Conservation (phyloP, 2,797 vertebrate species). For the Podarcis lilfordi region DNA sequence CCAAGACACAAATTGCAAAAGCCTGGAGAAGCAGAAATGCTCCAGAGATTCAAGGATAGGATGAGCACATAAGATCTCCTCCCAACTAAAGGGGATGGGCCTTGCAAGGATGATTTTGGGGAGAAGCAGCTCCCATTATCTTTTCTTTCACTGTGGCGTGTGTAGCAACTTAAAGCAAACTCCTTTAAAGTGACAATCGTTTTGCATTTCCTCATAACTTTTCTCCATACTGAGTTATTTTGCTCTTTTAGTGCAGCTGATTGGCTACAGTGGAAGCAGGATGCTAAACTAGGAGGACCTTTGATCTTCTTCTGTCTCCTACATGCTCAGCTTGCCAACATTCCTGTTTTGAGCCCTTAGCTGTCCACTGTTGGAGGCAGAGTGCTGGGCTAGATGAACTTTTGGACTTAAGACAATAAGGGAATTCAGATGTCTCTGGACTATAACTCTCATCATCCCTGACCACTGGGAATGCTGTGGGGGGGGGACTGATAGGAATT, state of each 20-base stretch:
- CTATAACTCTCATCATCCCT: too few species aligned
- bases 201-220: too few species aligned
- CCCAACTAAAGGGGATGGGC: neutral
- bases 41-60: neutral
- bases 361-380: neutral
- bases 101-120: neutral
- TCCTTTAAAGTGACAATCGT: too few species aligned
- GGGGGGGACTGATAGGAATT: too few species aligned
- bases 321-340: neutral
- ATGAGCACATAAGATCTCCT: neutral
- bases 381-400: too few species aligned
- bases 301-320: neutral
- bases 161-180: neutral
- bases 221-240: neutral
- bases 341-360: neutral
- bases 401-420: neutral
- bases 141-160: neutral
- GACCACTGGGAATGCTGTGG: too few species aligned
- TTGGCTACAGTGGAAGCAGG: neutral
- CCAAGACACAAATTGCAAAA: conserved; percentile 8
- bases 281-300: neutral
- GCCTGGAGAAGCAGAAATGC: neutral
- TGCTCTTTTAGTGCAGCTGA: neutral
- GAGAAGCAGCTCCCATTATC: neutral
- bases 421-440: neutral